Evolutionary conservation across 1,140 invertebrate species (phyloP).

Genomic region (Caenorhabditis inopinata): DNA sequence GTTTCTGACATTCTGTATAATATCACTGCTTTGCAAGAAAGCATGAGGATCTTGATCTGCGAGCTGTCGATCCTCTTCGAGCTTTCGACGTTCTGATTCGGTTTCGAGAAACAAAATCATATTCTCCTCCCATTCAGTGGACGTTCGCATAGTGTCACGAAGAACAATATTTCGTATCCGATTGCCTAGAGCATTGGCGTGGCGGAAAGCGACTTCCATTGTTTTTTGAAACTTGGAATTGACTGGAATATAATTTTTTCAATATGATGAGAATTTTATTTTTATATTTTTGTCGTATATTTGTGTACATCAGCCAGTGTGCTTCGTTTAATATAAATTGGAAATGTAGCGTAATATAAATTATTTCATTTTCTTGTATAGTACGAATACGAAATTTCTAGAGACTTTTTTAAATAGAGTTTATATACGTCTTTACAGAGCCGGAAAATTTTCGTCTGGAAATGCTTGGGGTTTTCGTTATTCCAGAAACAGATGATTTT

Average conservation of each 20-base stretch:
- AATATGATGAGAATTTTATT: no score
- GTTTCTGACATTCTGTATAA: not conserved
- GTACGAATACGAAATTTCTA: no score
- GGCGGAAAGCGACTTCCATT: not conserved
- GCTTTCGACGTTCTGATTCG: not conserved
- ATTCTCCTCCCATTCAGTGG: conserved; percentile 7
- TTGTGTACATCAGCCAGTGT: no score
- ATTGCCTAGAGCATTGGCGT: not conserved
- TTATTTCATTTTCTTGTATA: no score
- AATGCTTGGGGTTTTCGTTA: no score
- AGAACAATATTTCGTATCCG: not conserved
- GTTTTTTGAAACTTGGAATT: not conserved
- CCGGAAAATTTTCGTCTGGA: no score
- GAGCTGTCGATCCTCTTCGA: not conserved
- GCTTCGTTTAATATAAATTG: no score
- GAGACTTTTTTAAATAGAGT: no score
- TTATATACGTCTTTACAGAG: no score
- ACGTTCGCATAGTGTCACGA: not conserved
- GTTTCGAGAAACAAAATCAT: conserved; percentile 10
- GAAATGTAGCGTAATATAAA: no score
- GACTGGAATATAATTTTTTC: not conserved
- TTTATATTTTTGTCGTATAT: no score
- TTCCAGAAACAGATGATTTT: no score
- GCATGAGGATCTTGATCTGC: not conserved
- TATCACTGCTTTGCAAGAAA: not conserved